Base-by-base conservation (phyloP, 2,113 vertebrate genomes). In the Tinamus guttatus region DNA sequence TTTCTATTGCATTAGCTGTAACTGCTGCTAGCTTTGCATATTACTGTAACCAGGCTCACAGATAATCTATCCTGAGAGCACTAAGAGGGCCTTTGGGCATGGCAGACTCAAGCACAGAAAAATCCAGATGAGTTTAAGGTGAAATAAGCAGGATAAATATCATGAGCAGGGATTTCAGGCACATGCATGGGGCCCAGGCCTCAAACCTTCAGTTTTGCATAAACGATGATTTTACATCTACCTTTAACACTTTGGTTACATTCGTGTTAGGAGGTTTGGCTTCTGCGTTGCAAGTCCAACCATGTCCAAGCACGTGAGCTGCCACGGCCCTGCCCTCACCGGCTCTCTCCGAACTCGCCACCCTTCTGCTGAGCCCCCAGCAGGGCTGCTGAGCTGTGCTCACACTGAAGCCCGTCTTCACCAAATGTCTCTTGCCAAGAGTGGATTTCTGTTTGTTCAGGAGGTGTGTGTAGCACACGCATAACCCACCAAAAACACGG, bases 321-420 rank as follows among this genome's bases (percentile, higher is more conserved):
- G 47, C 70, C 1, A 1, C 0, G 0, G 17, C 0, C 0, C 14
- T 78, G 21, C 65, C 22, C 18, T 16, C 15, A 6, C 43, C 43
- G 13, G 43, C 43, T 43, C 43, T 41, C 40, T 9, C 40, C 40
- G 40, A 41, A 13, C 40, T 41, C 40, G 40, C 40, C 40, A 13
- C 40, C 10, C 13, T 13, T 10, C 40, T 45, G 43, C 43, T 45
- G 11, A 17, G 7, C 43, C 43, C 43, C 43, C 43, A 17, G 43
- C 43, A 14, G 43, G 13, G 43, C 43, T 59, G 52, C 12, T 64
- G 41, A 70, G 30, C 30, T 87, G 32, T 38, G 43, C 67, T 32
- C 25, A 69, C 85, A 91, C 7, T 40, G 45, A 15, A 82, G 36
- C 54, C 68, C 30, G 38, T 16, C 14, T 70, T 45, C 60, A 74